These are phyloP conservation scores for Perodicticus potto DNA, from an alignment of 2,797 vertebrate genomes.

Conservation along the genomic window DNA sequence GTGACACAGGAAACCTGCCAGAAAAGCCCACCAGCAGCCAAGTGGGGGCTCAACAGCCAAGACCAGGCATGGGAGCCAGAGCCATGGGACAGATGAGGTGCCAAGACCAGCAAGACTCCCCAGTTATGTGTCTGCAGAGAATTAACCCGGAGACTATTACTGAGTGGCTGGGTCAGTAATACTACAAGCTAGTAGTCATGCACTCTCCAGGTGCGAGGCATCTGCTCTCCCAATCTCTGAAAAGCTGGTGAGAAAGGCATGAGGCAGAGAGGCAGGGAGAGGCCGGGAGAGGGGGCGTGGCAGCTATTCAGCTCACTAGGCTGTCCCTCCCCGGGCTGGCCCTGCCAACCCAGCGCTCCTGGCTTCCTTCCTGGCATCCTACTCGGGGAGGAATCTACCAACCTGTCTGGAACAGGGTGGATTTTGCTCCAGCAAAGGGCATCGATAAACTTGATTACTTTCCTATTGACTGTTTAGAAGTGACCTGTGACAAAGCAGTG, in stretches of 20 bases:
- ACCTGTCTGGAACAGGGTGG: not conserved
- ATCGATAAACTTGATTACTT: not conserved
- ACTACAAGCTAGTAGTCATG: not conserved
- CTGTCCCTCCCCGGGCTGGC: too few species aligned
- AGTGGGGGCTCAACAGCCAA: not conserved
- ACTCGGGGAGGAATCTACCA: not conserved
- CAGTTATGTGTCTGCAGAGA: rapidly evolving
- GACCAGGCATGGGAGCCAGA: not conserved
- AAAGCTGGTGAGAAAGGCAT: slow-evolving; percentile 52
- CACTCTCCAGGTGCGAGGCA: slow-evolving; percentile 25
- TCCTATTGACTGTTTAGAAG: not conserved
- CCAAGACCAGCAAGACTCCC: not conserved
- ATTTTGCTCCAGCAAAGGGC: not conserved
- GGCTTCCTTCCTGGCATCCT: not conserved
- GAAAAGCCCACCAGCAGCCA: not conserved
- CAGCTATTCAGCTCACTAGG: not conserved
- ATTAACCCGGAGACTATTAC: not conserved
- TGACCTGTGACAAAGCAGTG: not conserved
- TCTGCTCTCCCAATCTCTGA: slow-evolving; percentile 77
- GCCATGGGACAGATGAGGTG: not conserved
- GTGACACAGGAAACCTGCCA: not conserved
- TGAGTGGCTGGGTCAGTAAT: not conserved
- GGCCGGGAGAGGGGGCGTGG: too few species aligned
- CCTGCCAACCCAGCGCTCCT: not conserved
- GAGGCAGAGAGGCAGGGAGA: too few species aligned